A percentile compares a stretch with the other conserved stretches of the same genome.
phyloP scores from a whole-genome alignment of 2,888 invertebrate species.

The Allygus modestus region DNA sequence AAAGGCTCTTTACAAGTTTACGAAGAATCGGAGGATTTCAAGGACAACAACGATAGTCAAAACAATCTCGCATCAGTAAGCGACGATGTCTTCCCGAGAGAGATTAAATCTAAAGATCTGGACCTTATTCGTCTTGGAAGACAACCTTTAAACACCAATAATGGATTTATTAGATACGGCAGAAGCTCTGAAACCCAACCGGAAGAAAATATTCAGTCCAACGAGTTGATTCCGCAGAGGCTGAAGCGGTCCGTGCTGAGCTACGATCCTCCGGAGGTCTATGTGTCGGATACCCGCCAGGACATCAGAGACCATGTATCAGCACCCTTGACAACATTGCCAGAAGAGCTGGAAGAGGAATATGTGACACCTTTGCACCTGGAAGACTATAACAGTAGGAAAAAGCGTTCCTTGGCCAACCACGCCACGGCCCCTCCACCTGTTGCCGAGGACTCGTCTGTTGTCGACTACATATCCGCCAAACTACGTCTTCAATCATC shows the following conservation, averaged over 20 bases:
- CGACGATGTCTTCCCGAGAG: not conserved
- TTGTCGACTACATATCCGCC: constrained; percentile 1
- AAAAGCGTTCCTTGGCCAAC: constrained; percentile 21
- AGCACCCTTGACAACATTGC: too few species aligned
- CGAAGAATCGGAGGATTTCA: not conserved
- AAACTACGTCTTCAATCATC: not conserved
- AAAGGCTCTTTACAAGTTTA: not conserved
- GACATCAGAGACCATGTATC: too few species aligned
- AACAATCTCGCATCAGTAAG: not conserved
- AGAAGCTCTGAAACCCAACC: constrained; percentile 68
- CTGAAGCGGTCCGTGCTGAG: constrained; percentile 17
- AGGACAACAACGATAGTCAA: not conserved
- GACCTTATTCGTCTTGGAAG: not conserved
- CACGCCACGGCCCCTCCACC: not conserved
- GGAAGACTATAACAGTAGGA: constrained; percentile 31
- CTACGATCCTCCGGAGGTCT: not conserved
- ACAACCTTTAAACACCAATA: not conserved
- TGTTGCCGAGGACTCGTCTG: not conserved
- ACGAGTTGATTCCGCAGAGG: constrained; percentile 40
- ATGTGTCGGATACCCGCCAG: too few species aligned
- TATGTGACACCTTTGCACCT: not conserved
- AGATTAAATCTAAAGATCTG: not conserved
- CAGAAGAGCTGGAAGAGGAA: constrained; percentile 51
- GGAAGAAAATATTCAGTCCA: not conserved
- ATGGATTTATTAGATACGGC: constrained; percentile 73